Percentiles rank a stretch among this genome's conserved stretches.
Evolutionary conservation across 2,113 vertebrate species (phyloP).

Genomic region (Aviceda subcristata): DNA sequence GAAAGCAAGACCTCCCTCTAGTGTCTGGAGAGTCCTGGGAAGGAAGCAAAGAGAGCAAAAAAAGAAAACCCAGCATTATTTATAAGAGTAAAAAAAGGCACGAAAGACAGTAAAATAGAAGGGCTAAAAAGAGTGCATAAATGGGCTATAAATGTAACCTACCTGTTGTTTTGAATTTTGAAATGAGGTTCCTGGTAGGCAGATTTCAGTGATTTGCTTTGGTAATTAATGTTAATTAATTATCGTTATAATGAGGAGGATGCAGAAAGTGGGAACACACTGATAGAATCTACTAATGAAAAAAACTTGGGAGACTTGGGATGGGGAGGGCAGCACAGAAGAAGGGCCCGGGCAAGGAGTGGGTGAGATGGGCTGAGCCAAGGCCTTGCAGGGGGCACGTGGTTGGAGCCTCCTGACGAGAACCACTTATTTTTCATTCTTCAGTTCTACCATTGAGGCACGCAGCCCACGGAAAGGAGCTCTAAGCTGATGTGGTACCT

Average conservation of each 20-base stretch:
- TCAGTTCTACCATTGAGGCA: background rate
- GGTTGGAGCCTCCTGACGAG: fast-evolving
- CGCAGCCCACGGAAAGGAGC: background rate
- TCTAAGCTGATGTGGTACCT: background rate
- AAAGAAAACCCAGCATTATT: background rate
- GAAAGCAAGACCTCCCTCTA: slow-evolving; percentile 17
- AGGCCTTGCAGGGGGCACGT: fast-evolving
- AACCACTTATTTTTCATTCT: background rate
- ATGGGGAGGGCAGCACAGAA: background rate
- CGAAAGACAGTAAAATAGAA: background rate
- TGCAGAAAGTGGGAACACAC: background rate
- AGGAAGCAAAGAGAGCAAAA: background rate
- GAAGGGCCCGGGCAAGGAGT: fast-evolving
- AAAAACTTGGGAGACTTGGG: background rate
- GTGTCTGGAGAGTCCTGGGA: background rate
- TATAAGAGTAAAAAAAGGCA: background rate
- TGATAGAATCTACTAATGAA: background rate
- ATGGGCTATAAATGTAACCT: background rate
- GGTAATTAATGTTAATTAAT: background rate
- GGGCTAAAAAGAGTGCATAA: background rate
- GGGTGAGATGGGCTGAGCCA: background rate
- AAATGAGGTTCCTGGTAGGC: background rate
- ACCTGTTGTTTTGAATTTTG: background rate
- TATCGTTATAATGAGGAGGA: background rate
- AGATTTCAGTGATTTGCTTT: background rate